Evolutionary conservation across 1,140 invertebrate genomes (phyloP).

Genomic region (Conus betulinus): DNA sequence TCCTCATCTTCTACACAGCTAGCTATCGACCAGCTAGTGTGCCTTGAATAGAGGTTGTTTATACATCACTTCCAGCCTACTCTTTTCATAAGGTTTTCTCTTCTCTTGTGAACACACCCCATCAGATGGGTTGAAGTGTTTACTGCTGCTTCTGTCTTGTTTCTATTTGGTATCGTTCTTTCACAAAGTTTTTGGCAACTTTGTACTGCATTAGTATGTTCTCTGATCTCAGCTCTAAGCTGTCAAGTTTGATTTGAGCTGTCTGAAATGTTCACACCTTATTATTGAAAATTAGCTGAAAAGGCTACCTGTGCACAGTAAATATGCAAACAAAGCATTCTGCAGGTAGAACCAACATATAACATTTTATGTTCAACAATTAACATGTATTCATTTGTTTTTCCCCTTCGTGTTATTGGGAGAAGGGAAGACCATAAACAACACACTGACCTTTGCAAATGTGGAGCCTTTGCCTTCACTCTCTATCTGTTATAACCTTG

Average conservation of each 20-base stretch:
- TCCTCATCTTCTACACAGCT: not conserved
- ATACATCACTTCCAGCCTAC: no score
- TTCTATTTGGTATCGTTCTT: not conserved
- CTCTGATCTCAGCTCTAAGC: not conserved
- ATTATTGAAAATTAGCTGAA: not conserved
- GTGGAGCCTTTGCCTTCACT: conserved; percentile 97
- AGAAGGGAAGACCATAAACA: no score
- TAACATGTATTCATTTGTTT: no score
- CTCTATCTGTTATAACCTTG: conserved; percentile 96
- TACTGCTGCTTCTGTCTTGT: not conserved
- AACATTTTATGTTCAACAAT: no score
- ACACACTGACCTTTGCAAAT: conserved; percentile 90
- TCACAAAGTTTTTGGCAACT: not conserved
- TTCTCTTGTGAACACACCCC: no score
- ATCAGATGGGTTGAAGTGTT: no score
- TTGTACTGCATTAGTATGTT: not conserved
- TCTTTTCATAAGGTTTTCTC: no score
- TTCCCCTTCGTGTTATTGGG: no score
- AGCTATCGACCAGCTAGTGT: not conserved
- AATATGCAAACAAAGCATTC: no score
- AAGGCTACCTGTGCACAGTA: not conserved
- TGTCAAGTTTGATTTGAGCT: not conserved
- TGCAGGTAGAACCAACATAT: no score
- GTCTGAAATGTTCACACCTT: not conserved
- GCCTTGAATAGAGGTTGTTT: not conserved